Base-by-base conservation (phyloP, 1,140 invertebrate genomes). In the Dryas iulia region DNA sequence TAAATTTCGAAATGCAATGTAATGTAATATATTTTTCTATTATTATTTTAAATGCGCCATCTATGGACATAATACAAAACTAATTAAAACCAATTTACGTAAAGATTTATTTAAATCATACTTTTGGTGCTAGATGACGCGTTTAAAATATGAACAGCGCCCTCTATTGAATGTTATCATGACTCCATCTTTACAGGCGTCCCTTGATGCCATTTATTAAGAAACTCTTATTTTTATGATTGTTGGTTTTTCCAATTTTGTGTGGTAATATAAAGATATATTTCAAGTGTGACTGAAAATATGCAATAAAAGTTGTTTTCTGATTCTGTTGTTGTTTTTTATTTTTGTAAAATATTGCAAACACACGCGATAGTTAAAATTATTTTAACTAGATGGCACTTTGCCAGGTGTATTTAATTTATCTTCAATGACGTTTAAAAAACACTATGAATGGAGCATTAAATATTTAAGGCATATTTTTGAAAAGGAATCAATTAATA, bases 41-140 rank as follows among this genome's bases (percentile, higher is more conserved):
- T 18, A 26, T 26, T 47, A 59, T 23, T 21, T 24, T 30, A 24
- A 18, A 25, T 53, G 4, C 25, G 61, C 28, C 66, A 72, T 57
- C 71, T 72, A 28, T 7, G 14, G 11, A 6, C 4, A 57, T 31
- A n/a, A 31, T 47, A 1, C 10, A 2, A 10, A 69, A 62, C 59
- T 33, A 57, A 18, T 18, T 10, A 1, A 7, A 10, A 21, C 39
- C 8, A 18, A 7, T 28, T 47, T 21, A n/a, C n/a, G 0, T 18
- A 3, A 18, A n/a, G n/a, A n/a, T n/a, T 8, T 47, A 10, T 21
- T 47, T 47, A 10, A 10, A 4, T 18, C 2, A 0, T 47, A 21
- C 0, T 10, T 14, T 47, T 21, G 21, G 18, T 7, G 39, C 18
- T 18, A 47, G 39, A 47, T 47, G 39, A 18, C 39, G 39, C 39